Percentiles rank a stretch among this genome's conserved stretches.
phyloP scores from a whole-genome alignment of 2,113 vertebrate genomes.

The Symphodus melops region DNA sequence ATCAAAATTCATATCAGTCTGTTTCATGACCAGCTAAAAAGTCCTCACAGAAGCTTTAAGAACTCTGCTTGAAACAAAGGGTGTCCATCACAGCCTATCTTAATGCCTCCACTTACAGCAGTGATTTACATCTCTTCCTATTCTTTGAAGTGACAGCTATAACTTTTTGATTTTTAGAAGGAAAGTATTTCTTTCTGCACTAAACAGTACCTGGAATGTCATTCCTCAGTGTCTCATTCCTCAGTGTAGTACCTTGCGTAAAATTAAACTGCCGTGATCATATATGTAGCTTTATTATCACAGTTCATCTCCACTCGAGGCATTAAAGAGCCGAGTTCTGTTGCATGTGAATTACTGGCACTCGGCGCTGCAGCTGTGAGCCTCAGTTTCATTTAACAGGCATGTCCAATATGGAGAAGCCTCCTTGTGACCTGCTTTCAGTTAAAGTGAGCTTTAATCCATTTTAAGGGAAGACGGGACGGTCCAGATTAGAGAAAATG shows the following conservation, averaged over 20 bases:
- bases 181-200: constrained; percentile 43
- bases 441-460: constrained; percentile 65
- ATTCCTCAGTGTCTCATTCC: constrained; percentile 8
- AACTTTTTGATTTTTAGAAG: constrained; percentile 40
- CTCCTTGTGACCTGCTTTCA: constrained; percentile 58
- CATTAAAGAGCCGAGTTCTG: constrained; percentile 11
- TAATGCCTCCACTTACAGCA: constrained; percentile 43
- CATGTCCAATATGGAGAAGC: constrained; percentile 40
- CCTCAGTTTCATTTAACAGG: constrained; percentile 53
- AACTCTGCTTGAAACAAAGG: background rate
- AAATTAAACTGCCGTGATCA: constrained; percentile 12
- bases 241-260: constrained; percentile 9
- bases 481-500: constrained; percentile 68
- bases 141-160: constrained; percentile 43
- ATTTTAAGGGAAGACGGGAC: constrained; percentile 63
- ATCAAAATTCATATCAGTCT: too few species aligned
- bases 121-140: constrained; percentile 30
- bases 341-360: constrained; percentile 24
- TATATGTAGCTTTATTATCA: constrained; percentile 47
- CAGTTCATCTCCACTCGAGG: constrained; percentile 27
- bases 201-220: constrained; percentile 19
- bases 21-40: background rate
- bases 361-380: constrained; percentile 16
- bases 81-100: constrained; percentile 33
- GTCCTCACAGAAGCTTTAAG: background rate